Percentiles rank a stretch among this genome's conserved stretches.
Conservation (phyloP, 2,113 vertebrate genomes). For the Athene noctua region DNA sequence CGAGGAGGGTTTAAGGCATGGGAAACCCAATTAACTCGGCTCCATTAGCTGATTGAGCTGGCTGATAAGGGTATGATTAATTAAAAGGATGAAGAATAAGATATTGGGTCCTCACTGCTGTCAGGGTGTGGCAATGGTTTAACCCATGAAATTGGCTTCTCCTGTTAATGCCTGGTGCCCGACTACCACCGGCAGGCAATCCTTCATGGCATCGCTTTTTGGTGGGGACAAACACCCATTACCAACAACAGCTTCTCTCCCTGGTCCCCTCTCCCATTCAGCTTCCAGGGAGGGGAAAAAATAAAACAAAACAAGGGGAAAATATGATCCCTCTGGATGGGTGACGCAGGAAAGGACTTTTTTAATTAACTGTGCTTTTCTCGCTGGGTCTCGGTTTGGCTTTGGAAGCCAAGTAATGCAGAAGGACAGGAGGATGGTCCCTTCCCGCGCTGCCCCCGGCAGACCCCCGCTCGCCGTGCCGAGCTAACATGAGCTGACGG, state of each 20-base stretch:
- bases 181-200: accelerated
- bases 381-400: accelerated
- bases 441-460: accelerated
- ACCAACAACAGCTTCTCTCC: neutral
- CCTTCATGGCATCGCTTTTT: accelerated
- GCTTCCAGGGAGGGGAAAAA: neutral
- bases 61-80: constrained; percentile 28
- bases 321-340: neutral
- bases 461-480: neutral
- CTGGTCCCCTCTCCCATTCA: neutral
- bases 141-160: neutral
- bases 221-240: neutral
- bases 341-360: neutral
- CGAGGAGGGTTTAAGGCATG: neutral
- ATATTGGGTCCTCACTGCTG: neutral
- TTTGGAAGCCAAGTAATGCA: neutral
- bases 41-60: constrained; percentile 19
- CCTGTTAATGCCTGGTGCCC: neutral
- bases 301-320: neutral
- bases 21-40: neutral
- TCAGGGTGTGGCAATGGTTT: accelerated
- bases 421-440: neutral
- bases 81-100: constrained; percentile 21
- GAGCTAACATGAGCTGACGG: neutral
- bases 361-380: neutral